phyloP scores from a whole-genome alignment of 2,888 invertebrate species.

The Acleris laterana region DNA sequence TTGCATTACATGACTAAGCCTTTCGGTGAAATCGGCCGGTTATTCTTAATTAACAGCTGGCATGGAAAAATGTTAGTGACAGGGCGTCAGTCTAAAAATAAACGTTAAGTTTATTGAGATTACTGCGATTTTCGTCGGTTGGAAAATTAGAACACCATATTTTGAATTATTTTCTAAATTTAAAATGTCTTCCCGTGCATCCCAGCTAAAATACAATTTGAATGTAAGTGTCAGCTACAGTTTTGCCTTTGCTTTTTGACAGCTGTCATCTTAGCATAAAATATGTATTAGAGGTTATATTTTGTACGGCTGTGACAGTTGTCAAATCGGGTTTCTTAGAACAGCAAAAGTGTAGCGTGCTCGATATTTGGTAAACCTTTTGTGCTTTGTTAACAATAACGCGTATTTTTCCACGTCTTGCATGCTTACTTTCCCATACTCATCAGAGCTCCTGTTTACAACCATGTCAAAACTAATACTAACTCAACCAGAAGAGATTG shows the following conservation, averaged over 20 bases:
- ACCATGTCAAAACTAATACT: not conserved
- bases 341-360: no score
- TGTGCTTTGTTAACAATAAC: no score
- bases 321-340: no score
- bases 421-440: constrained; percentile 23
- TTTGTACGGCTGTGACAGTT: no score
- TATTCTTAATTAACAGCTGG: constrained; percentile 24
- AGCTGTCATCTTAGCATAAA: no score
- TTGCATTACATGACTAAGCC: constrained; percentile 23
- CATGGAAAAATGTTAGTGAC: constrained; percentile 25
- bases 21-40: constrained; percentile 20
- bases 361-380: no score
- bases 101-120: not conserved
- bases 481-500: not conserved
- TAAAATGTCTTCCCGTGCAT: not conserved
- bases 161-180: not conserved
- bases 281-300: no score
- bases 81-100: not conserved
- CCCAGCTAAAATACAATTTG: no score
- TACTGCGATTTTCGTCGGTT: not conserved
- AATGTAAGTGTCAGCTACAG: no score
- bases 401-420: constrained; percentile 18
- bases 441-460: not conserved
- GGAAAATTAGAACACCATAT: not conserved
- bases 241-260: no score